A percentile compares a stretch with the other conserved stretches of the same genome.
phyloP scores from a whole-genome alignment of 2,113 vertebrate genomes.

The Lipotes vexillifer region DNA sequence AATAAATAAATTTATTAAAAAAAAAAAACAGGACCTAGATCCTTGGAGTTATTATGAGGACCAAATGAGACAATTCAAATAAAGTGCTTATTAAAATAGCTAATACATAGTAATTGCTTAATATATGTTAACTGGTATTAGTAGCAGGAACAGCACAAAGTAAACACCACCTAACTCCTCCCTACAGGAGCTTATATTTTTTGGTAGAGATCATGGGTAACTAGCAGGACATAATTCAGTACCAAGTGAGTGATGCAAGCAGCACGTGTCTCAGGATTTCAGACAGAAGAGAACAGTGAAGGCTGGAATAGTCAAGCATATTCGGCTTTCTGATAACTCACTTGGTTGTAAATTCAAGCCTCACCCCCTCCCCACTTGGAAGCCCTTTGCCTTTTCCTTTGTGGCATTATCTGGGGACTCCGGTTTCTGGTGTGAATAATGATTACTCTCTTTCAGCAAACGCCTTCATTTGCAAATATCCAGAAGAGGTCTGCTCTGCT shows the following conservation, averaged over 20 bases:
- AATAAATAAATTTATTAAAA: too few relatives aligned
- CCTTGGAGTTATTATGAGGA: neutral
- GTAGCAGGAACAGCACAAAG: neutral
- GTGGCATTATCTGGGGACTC: neutral
- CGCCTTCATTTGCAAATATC: neutral
- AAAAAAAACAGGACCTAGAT: neutral
- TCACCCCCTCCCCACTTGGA: neutral
- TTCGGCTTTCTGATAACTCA: neutral
- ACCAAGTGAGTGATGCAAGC: neutral
- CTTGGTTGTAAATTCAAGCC: neutral
- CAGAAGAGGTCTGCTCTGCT: constrained; percentile 4
- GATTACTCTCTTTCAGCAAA: neutral
- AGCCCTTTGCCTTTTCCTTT: neutral
- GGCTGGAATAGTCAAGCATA: neutral
- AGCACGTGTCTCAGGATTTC: neutral
- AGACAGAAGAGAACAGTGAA: neutral
- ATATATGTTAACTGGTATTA: neutral
- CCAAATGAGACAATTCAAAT: neutral
- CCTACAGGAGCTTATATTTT: neutral
- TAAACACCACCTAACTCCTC: neutral
- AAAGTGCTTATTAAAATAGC: neutral
- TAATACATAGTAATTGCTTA: neutral
- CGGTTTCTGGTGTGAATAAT: neutral
- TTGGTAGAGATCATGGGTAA: neutral
- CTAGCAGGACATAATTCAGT: neutral